phyloP scores from a whole-genome alignment of 37 sponge, comb jelly and placozoan species.

The Spongia lamella region DNA sequence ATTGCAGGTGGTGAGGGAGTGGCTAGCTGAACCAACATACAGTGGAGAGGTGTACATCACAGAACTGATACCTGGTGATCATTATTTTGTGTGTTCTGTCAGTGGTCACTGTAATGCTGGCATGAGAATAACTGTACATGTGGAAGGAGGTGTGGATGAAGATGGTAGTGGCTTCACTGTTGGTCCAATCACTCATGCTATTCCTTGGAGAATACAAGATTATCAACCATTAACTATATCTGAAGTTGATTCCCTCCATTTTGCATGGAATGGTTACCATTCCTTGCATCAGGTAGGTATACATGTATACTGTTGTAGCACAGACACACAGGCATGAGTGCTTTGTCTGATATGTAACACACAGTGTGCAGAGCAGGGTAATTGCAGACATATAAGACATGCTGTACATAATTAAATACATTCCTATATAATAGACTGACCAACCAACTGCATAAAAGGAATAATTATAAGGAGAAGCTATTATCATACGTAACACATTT shows the following conservation, averaged over 20 bases:
- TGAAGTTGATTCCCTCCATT: constrained; percentile 40
- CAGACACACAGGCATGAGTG: too few relatives aligned
- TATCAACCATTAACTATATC: constrained; percentile 43
- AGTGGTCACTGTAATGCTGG: constrained; percentile 63
- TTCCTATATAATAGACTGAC: too few relatives aligned
- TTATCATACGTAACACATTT: too few relatives aligned
- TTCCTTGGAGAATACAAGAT: constrained; percentile 63
- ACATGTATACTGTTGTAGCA: not conserved
- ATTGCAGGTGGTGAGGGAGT: constrained; percentile 41
- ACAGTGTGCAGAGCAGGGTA: too few relatives aligned
- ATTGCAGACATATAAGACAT: too few relatives aligned
- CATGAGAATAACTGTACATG: constrained; percentile 69
- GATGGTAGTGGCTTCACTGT: not conserved
- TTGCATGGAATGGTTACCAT: constrained; percentile 74
- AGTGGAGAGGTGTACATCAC: constrained; percentile 56
- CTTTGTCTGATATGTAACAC: too few relatives aligned
- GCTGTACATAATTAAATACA: too few relatives aligned
- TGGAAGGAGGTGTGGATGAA: constrained; percentile 12
- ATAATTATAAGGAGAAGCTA: too few relatives aligned
- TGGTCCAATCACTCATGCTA: not conserved
- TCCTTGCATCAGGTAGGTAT: constrained; percentile 71
- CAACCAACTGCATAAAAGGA: too few relatives aligned
- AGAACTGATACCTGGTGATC: constrained; percentile 56
- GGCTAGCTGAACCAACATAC: constrained; percentile 20
- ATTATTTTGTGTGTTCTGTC: constrained; percentile 78